Base-by-base conservation (phyloP, 1,140 invertebrate species). In the Drosophila pectinifera region DNA sequence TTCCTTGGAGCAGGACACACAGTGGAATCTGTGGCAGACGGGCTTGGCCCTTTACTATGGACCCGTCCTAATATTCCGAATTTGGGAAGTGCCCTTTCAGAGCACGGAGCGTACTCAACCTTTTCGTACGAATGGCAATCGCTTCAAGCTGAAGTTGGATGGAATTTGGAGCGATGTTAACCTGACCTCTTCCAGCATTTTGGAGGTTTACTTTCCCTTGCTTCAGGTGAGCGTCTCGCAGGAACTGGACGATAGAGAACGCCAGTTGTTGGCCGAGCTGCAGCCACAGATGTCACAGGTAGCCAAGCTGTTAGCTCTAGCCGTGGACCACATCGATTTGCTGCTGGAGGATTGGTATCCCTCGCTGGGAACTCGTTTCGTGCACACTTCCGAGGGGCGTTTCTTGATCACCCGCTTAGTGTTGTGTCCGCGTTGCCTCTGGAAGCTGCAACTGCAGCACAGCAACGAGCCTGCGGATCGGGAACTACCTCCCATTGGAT, bases 291-390 rank as follows among this genome's bases (percentile, higher is more conserved):
- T 94, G 95, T 41, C 96, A 96, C 93, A 95, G 73, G 94, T 97
- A 57, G 95, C 98, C 1, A 97, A 98, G 88, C 92, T 99, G 14
- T 91, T 99, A 45, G 96, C 98, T 0, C 92, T 98, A 16, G 95
- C 98, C n/a, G 97, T 99, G 0, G 98, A 99, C 92, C 98, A 99
- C 91, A 97, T 99, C 78, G 99, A 99, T 92, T 96, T 98, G 53
- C 93, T 99, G 22, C 93, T 99, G 0, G 99, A 99, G 92, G 99
- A 99, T 92, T 99, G 99, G 98, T 99, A 98, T 93, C 98, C 98
- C 0, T 97, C 97, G 0, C 93, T 98, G 45, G 96, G 98, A 6
- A 99, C 98, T 2, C 94, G 98, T 43, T 99, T 99, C 93, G 97
- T 98, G 1, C 99, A 99, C 90, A 99, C 98, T 0, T 98, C 98